phyloP scores from a whole-genome alignment of 2,888 invertebrate species.

The Hypena proboscidalis region DNA sequence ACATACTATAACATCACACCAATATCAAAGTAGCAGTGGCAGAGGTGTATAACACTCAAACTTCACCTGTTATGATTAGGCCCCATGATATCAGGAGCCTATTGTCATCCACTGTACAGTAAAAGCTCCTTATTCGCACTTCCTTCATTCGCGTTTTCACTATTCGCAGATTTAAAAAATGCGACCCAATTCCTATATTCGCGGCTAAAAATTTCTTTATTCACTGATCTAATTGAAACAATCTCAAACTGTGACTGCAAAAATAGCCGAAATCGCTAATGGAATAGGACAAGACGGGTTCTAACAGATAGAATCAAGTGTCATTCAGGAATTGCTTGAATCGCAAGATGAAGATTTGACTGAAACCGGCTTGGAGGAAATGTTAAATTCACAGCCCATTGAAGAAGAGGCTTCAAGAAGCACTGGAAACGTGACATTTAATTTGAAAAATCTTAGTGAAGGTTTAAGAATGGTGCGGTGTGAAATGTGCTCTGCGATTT shows the following conservation, averaged over 20 bases:
- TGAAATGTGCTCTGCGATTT: conserved; percentile 38
- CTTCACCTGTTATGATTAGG: too few species aligned
- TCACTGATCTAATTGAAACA: conserved; percentile 18
- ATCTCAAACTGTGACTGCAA: conserved; percentile 37
- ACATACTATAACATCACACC: too few species aligned
- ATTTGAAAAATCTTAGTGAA: too few species aligned
- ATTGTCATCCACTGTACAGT: too few species aligned
- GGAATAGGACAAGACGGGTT: conserved; percentile 41
- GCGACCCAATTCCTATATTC: conserved; percentile 13
- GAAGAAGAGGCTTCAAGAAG: conserved; percentile 10
- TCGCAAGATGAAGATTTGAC: conserved; percentile 39
- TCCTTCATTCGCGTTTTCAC: conserved; percentile 12
- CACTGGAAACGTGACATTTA: conserved; percentile 41
- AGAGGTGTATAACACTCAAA: too few species aligned
- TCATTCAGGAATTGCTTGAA: conserved; percentile 30
- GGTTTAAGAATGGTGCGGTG: conserved; percentile 37
- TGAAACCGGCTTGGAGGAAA: conserved; percentile 47
- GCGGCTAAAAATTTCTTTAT: conserved; percentile 14
- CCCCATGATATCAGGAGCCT: too few species aligned
- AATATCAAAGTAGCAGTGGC: too few species aligned
- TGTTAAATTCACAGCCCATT: conserved; percentile 15
- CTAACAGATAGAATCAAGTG: conserved; percentile 35
- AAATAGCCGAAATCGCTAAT: conserved; percentile 38
- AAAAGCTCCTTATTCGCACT: too few species aligned
- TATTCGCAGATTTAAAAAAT: conserved; percentile 16